phyloP scores from a whole-genome alignment of 2,888 invertebrate species.

The Platycheirus rosarum region DNA sequence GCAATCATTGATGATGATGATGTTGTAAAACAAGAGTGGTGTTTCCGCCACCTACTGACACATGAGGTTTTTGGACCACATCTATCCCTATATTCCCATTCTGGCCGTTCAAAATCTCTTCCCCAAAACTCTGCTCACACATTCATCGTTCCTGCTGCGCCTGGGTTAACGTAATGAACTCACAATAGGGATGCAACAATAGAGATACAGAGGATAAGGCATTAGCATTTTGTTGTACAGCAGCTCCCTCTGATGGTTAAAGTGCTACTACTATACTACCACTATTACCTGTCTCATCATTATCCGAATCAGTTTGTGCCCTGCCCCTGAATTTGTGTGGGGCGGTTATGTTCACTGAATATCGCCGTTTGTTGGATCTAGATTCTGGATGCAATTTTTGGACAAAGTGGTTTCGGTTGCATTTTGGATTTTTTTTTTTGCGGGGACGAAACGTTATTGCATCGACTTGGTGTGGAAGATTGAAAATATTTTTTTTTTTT shows the following conservation, averaged over 20 bases:
- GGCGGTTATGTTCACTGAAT: constrained; percentile 6
- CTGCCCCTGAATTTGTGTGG: background rate
- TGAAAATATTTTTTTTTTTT: background rate
- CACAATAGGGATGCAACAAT: constrained; percentile 63
- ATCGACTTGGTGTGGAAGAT: background rate
- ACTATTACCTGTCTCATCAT: constrained; percentile 21
- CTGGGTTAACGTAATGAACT: constrained; percentile 51
- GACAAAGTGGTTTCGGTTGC: constrained; percentile 33
- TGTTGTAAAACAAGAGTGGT: constrained; percentile 68
- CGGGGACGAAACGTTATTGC: background rate
- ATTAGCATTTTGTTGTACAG: constrained; percentile 37
- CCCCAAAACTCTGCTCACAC: background rate
- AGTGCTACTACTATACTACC: constrained; percentile 24
- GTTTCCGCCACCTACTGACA: constrained; percentile 51
- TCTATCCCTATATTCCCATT: constrained; percentile 11
- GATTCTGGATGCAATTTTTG: constrained; percentile 21
- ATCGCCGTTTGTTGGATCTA: constrained; percentile 7
- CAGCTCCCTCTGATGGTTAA: constrained; percentile 17
- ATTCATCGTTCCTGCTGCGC: constrained; percentile 4
- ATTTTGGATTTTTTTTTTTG: background rate
- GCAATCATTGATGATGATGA: constrained; percentile 48
- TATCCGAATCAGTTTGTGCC: background rate
- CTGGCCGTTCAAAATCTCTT: constrained; percentile 1
- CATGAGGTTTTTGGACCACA: constrained; percentile 21
- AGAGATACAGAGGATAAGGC: constrained; percentile 1